These are phyloP conservation scores for Stratiomys singularior DNA, from an alignment of 2,888 invertebrate genomes.

Conservation along the genomic window DNA sequence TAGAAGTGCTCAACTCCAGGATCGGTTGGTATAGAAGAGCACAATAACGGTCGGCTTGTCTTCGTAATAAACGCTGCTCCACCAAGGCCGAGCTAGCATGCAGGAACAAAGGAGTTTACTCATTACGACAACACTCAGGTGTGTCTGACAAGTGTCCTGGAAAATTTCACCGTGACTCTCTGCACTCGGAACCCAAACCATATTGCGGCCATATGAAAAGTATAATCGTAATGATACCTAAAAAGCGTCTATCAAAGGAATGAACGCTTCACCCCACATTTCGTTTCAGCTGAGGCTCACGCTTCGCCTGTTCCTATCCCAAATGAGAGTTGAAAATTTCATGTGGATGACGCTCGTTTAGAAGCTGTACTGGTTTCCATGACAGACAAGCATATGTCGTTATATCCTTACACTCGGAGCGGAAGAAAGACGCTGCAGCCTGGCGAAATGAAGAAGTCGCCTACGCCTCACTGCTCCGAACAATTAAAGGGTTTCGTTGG, in stretches of 20 bases:
- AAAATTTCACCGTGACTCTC: neutral
- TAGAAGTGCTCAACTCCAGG: neutral
- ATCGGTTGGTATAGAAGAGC: neutral
- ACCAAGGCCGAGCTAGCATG: neutral
- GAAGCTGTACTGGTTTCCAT: neutral
- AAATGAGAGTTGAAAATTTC: slow-evolving; percentile 7
- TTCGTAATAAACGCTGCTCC: neutral
- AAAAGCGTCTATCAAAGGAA: slow-evolving; percentile 29
- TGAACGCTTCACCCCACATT: neutral
- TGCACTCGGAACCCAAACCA: neutral
- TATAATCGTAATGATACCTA: slow-evolving; percentile 46
- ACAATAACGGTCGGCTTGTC: neutral
- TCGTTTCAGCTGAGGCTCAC: neutral
- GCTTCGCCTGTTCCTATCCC: neutral
- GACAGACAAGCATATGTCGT: neutral
- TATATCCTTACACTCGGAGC: neutral
- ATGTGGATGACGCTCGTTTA: neutral
- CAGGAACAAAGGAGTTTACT: neutral
- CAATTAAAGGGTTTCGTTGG: neutral
- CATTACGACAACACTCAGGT: neutral
- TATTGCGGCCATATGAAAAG: slow-evolving; percentile 6
- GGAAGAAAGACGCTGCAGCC: neutral
- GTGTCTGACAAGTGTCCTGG: slow-evolving; percentile 4
- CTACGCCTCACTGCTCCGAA: neutral
- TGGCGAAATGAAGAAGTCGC: neutral